Base-by-base conservation (phyloP, 2,797 vertebrate species). In the Fratercula arctica region DNA sequence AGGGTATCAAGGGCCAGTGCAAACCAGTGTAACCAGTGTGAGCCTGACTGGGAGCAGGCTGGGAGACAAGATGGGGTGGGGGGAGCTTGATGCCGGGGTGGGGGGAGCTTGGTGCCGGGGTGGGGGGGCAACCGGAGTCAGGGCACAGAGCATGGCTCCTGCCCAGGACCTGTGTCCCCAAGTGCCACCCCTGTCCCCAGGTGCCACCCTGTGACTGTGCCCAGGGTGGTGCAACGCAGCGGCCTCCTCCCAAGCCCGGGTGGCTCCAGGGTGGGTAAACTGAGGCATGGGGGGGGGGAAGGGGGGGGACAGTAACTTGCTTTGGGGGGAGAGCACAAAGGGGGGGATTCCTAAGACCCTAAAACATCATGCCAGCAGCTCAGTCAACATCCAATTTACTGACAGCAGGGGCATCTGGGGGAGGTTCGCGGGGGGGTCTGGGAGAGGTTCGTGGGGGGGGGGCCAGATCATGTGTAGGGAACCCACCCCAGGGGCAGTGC, bases 1-100 rank as follows among this genome's bases (percentile, higher is more conserved):
- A 87, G 50, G 87, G 70, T 67, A 82, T 67, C 5, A 16, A 85
- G 89, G 83, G 90, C 90, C 82, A 93, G 82, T 85, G 75, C 89
- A 85, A 84, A 79, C 43, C 74, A 50, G 79, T 20, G 66, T 2
- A 11, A 46, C 75, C 73, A 56, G 66, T 8, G 25, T 60, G 35
- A 50, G 75, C 76, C 46, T 33, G 28, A 53, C 25, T n/a, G 69
- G 50, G 88, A 68, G 41, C 16, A 10, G 57, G 3, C 46, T 67
- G 26, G 81, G 81, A 66, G 19, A 16, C n/a, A 17, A 18, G 8
- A 43, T 12, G 25, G 68, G 60, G 43, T 20, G 15, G 57, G 59
- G 43, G 23, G 54, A 31, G 48, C 16, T 39, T n/a, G n/a, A n/a
- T n/a, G n/a, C n/a, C n/a, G n/a, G n/a, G n/a, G n/a, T n/a, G n/a